Conservation (phyloP, 53 echinoderm and acorn worm species). For the Hippasteria phrygiana region DNA sequence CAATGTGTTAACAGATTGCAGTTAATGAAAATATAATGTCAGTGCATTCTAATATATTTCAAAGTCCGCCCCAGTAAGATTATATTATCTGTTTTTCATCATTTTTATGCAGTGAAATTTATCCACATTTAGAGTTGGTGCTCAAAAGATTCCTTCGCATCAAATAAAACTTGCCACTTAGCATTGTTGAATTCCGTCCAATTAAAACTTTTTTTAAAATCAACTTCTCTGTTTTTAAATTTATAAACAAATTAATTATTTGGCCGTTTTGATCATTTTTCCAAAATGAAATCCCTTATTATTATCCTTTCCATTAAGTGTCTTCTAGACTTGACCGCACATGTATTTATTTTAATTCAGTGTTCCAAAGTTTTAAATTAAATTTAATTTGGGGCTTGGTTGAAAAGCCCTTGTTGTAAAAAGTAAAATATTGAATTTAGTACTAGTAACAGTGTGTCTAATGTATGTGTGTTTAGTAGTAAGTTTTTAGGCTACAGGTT, state of each 20-base stretch:
- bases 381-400: background rate
- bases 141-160: background rate
- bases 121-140: background rate
- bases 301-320: background rate
- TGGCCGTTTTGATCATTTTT: background rate
- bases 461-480: background rate
- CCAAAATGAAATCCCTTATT: background rate
- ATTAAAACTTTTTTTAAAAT: background rate
- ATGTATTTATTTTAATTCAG: background rate
- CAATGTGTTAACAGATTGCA: no score
- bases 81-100: no score
- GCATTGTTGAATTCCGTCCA: background rate
- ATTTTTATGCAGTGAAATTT: no score
- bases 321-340: background rate
- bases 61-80: no score
- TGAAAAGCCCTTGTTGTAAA: background rate
- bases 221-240: background rate
- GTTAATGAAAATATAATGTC: no score
- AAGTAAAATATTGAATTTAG: background rate
- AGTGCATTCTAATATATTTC: no score
- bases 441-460: slow-evolving; percentile 10
- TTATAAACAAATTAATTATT: background rate
- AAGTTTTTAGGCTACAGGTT: background rate
- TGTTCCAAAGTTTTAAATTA: background rate
- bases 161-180: background rate